Evolutionary conservation across 1,140 invertebrate species (phyloP).

Genomic region (Diachasmimorpha longicaudata): DNA sequence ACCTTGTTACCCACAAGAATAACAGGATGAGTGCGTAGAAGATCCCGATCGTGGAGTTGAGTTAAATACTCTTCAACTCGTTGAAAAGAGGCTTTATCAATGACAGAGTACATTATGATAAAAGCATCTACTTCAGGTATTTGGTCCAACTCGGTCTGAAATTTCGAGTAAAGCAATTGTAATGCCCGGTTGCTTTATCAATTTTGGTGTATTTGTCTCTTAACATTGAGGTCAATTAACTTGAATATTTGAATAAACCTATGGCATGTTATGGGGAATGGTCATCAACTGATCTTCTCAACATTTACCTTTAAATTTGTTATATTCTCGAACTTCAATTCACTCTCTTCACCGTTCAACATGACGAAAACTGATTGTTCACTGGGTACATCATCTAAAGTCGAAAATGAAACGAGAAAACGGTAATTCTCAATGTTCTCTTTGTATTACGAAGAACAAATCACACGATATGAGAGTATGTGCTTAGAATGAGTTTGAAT

Average conservation of each 20-base stretch:
- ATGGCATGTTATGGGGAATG: too few species aligned
- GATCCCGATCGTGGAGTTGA: constrained; percentile 76
- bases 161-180: constrained; percentile 30
- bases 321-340: constrained; percentile 79
- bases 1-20: constrained; percentile 95
- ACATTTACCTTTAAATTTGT: constrained; percentile 66
- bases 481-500: background rate
- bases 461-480: too few species aligned
- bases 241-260: too few species aligned
- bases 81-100: constrained; percentile 88
- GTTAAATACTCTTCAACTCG: constrained; percentile 79
- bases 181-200: background rate
- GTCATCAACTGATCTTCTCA: background rate
- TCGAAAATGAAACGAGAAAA: constrained; percentile 27
- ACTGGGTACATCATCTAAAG: constrained; percentile 69
- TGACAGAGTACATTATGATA: constrained; percentile 88
- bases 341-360: constrained; percentile 89
- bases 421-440: constrained; percentile 9
- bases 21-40: constrained; percentile 76
- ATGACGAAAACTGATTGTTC: constrained; percentile 86
- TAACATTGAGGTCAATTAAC: too few species aligned
- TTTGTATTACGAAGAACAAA: too few species aligned
- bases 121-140: constrained; percentile 81
- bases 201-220: too few species aligned
- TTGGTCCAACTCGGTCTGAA: constrained; percentile 78